A percentile compares a stretch with the other conserved stretches of the same genome.
phyloP scores from a whole-genome alignment of 2,888 invertebrate genomes.

The Penaeus monodon region DNA sequence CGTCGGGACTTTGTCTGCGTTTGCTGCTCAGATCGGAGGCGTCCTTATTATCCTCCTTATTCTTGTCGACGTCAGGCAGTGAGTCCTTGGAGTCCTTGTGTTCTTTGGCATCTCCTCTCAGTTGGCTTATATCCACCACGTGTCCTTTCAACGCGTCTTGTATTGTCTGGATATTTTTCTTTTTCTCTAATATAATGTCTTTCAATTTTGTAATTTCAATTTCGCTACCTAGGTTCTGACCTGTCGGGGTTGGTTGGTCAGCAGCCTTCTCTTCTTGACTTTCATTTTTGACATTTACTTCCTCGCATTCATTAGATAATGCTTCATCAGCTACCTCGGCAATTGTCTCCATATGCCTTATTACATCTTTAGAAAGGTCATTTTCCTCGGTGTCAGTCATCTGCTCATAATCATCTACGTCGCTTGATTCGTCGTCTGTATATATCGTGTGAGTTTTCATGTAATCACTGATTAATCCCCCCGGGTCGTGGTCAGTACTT shows the following conservation, averaged over 20 bases:
- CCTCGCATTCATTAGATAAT: no score
- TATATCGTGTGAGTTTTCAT: background rate
- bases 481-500: no score
- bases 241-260: background rate
- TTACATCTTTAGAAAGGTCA: background rate
- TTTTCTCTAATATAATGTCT: slow-evolving; percentile 1
- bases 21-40: background rate
- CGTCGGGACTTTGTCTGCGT: slow-evolving; percentile 17
- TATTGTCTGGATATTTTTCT: background rate
- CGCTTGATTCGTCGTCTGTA: background rate
- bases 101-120: no score
- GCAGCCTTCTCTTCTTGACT: background rate
- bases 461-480: background rate
- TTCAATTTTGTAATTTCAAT: background rate
- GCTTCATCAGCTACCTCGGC: background rate
- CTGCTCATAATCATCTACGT: background rate
- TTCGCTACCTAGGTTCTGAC: no score
- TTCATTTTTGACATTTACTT: background rate
- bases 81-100: background rate
- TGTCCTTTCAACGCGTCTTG: background rate
- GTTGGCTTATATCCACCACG: no score
- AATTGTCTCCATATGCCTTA: background rate
- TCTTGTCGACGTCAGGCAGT: background rate
- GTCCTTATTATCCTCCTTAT: background rate
- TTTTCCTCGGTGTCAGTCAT: background rate